A percentile compares a stretch with the other conserved stretches of the same genome.
Conservation (phyloP, 2,797 vertebrate genomes). For the Melanotaenia parkinsoni region DNA sequence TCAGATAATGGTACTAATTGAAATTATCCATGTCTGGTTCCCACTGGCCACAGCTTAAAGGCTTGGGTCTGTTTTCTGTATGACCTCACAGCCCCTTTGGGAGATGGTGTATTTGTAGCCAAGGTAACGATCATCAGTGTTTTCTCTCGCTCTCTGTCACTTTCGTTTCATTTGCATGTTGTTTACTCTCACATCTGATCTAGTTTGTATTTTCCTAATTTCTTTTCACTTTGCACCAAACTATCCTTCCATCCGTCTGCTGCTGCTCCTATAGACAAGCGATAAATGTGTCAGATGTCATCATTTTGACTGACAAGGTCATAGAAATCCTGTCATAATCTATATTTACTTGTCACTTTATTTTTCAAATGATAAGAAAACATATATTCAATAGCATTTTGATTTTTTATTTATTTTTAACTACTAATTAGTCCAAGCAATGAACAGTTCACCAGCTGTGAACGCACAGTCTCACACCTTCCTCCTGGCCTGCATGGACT, state of each 20-base stretch:
- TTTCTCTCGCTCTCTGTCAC: neutral
- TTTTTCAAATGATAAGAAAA: too few species aligned
- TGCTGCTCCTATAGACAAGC: neutral
- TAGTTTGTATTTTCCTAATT: slow-evolving; percentile 1
- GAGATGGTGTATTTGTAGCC: slow-evolving; percentile 33
- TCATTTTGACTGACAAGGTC: too few species aligned
- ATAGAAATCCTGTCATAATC: too few species aligned
- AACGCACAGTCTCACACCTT: too few species aligned
- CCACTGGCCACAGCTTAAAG: slow-evolving; percentile 58
- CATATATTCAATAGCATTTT: too few species aligned
- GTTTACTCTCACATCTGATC: slow-evolving; percentile 21
- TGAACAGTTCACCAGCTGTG: too few species aligned
- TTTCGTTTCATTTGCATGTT: slow-evolving; percentile 18
- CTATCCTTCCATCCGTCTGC: neutral
- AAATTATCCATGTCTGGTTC: slow-evolving; percentile 46
- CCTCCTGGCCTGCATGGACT: too few species aligned
- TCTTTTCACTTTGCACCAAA: neutral
- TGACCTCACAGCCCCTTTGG: slow-evolving; percentile 39
- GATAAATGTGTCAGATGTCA: neutral
- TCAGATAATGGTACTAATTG: slow-evolving; percentile 65
- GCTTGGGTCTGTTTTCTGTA: slow-evolving; percentile 45
- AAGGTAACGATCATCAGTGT: slow-evolving; percentile 32
- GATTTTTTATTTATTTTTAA: too few species aligned
- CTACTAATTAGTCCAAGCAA: too few species aligned
- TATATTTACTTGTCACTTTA: too few species aligned